Evolutionary conservation across 2,113 vertebrate species (phyloP), one percentile per base, ranked within the genome.

Genomic region (Arothron firmamentum): DNA sequence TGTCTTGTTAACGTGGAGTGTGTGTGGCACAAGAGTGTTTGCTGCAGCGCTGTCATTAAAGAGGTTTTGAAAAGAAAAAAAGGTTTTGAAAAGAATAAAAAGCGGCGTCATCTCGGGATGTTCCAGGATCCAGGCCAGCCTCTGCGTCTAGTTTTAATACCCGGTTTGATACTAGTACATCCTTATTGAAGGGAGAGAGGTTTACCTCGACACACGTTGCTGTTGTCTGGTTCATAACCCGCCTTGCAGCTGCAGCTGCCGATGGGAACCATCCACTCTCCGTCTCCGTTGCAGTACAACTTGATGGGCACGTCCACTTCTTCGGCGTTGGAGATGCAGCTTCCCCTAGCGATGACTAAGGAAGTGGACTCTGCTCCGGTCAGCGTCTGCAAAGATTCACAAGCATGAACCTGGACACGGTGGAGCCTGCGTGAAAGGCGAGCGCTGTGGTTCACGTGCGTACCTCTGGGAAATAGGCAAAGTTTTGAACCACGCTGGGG

Each of bases 221-320:
- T 93, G 78, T 95, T 95, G 79, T 94, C 95, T 0, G 96, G 94
- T 82, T 98, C 94, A 0, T 94, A 97, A 25, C 97, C 97, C 17
- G 95, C 90, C 83, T 92, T 94, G 86, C 97, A 99, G 50, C 95
- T 96, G 72, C 97, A 99, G 80, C 96, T 94, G 16, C 97, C 96
- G 0, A 99, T 99, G 59, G 97, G 97, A 25, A 98, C 97, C 93
- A 99, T 96, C 97, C 97, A 99, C 68, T 98, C 97, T 21, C 97
- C 96, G 0, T 99, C 97, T 0, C 96, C 97, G 0, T 97, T 98
- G 85, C 97, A 99, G 89, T 97, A 99, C 53, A 99, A 92, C 75
- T 97, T 98, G 80, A 98, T 96, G 67, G 96, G 96, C 54, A 95
- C 94, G 0, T 99, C 96, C 63, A 98, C 93, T 82, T 98, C 97